Evolutionary conservation across 2,113 vertebrate species (phyloP).

Genomic region (Heterocephalus glaber): DNA sequence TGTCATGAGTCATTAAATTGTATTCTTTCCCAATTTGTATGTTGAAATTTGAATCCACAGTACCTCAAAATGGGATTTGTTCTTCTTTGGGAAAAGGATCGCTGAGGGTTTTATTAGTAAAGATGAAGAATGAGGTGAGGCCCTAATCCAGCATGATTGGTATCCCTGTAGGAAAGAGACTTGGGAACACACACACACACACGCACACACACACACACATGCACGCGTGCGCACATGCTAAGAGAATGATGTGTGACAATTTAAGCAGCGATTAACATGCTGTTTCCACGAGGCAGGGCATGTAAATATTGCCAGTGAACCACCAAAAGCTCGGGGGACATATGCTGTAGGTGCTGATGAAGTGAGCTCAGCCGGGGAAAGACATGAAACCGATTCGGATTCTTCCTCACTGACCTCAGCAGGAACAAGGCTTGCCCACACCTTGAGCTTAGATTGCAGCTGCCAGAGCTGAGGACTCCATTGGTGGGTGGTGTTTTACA

Average conservation of each 20-base stretch:
- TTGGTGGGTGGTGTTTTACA: neutral
- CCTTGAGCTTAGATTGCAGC: neutral
- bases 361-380: neutral
- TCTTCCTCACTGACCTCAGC: too few relatives aligned
- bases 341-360: too few relatives aligned
- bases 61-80: neutral
- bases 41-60: neutral
- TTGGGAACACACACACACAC: rapidly evolving
- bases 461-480: neutral
- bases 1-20: neutral
- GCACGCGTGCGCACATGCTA: neutral
- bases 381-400: rapidly evolving
- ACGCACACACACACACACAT: neutral
- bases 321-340: neutral
- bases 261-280: neutral
- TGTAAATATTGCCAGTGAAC: neutral
- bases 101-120: neutral
- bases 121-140: neutral
- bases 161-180: neutral
- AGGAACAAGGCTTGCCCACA: neutral
- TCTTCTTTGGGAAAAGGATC: neutral
- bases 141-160: neutral
- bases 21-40: neutral
- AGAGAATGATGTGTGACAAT: neutral
- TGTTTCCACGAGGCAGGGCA: neutral